Conservation (phyloP, 2,888 invertebrate species). For the Macropis europaea region DNA sequence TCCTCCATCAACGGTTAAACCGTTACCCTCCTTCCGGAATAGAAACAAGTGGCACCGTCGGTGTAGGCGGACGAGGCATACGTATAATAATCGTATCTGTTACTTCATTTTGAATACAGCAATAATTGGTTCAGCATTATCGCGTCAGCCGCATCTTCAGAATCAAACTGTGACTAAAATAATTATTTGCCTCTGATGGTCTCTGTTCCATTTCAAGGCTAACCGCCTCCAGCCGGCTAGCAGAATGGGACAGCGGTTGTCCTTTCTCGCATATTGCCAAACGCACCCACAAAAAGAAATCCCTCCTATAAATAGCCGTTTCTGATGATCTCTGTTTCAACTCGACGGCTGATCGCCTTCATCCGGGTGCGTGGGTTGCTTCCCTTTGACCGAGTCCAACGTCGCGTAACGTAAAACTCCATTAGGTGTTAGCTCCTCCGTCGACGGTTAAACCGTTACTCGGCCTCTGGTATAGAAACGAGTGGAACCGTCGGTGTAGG, state of each 20-base stretch:
- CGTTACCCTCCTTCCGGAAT: background rate
- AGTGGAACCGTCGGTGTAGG: slow-evolving; percentile 48
- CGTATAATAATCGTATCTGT: too few relatives aligned
- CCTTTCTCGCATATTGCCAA: background rate
- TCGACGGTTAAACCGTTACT: slow-evolving; percentile 63
- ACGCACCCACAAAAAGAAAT: background rate
- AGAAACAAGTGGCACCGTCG: too few relatives aligned
- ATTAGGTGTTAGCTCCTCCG: slow-evolving; percentile 64
- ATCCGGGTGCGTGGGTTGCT: slow-evolving; percentile 40
- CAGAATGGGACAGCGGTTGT: background rate
- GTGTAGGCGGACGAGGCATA: too few relatives aligned
- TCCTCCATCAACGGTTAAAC: slow-evolving; percentile 50
- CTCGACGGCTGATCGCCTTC: slow-evolving; percentile 30
- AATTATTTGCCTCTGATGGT: too few relatives aligned
- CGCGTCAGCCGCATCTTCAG: background rate
- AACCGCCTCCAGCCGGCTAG: background rate
- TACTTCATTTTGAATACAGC: too few relatives aligned
- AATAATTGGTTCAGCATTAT: too few relatives aligned
- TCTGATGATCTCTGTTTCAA: background rate
- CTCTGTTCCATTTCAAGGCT: too few relatives aligned
- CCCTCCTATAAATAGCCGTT: background rate
- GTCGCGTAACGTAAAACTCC: slow-evolving; percentile 66
- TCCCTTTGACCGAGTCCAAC: slow-evolving; percentile 57
- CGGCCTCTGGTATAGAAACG: slow-evolving; percentile 51
- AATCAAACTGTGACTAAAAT: too few relatives aligned